These are phyloP conservation scores for Loriculus beryllinus DNA, from an alignment of 2,797 vertebrate genomes.

Conservation along the genomic window DNA sequence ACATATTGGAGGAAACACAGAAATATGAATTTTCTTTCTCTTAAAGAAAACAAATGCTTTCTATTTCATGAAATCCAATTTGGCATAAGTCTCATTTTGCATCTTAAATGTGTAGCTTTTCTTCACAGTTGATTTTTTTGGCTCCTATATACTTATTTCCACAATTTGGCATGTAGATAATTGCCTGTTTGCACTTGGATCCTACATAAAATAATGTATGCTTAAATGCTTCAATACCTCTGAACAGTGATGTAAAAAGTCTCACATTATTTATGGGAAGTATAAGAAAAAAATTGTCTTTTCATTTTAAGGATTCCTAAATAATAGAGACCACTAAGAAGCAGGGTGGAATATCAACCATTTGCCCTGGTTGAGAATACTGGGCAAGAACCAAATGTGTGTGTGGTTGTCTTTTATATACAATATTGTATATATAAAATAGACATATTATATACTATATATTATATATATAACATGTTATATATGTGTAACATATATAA, in stretches of 20 bases:
- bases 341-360: not conserved
- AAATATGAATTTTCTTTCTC: not conserved
- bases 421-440: not conserved
- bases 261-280: not conserved
- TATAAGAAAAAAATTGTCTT: not conserved
- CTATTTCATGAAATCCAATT: not conserved
- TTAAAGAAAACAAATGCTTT: not conserved
- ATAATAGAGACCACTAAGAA: not conserved
- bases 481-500: too few species aligned
- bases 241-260: not conserved
- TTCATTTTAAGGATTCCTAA: conserved; percentile 5
- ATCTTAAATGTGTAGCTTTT: not conserved
- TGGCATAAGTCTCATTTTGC: not conserved
- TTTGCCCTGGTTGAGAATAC: not conserved
- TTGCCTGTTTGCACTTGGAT: not conserved
- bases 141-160: not conserved
- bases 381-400: not conserved
- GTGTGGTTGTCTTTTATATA: not conserved
- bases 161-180: not conserved
- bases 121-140: not conserved
- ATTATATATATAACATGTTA: too few species aligned
- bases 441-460: not conserved
- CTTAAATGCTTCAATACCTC: not conserved
- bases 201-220: not conserved
- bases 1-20: not conserved